Conservation (phyloP, 1,140 invertebrate species). For the Drosophila sucinea region DNA sequence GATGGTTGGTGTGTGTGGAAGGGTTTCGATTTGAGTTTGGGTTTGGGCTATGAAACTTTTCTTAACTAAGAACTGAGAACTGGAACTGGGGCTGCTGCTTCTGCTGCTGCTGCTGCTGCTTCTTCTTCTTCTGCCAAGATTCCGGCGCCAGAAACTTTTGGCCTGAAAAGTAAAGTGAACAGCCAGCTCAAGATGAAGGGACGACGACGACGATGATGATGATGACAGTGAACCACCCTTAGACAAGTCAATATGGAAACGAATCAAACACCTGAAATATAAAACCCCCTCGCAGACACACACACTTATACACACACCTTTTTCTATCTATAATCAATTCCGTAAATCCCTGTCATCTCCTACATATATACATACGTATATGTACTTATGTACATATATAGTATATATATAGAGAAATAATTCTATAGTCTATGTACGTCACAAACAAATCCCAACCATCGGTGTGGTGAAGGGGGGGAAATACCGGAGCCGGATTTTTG, state of each 20-base stretch:
- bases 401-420: no score
- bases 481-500: neutral
- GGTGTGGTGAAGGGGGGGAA: neutral
- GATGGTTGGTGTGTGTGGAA: constrained; percentile 54
- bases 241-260: constrained; percentile 40
- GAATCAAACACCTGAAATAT: constrained; percentile 41
- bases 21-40: constrained; percentile 47
- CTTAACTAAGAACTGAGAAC: neutral
- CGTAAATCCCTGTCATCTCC: constrained; percentile 53
- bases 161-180: constrained; percentile 37
- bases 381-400: neutral
- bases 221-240: constrained; percentile 59
- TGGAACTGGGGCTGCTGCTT: constrained; percentile 15
- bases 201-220: neutral
- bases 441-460: neutral
- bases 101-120: constrained; percentile 32
- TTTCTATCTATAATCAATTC: constrained; percentile 35
- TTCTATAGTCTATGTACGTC: neutral
- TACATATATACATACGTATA: constrained; percentile 4
- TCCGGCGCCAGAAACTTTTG: constrained; percentile 66
- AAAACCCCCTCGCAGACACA: constrained; percentile 26
- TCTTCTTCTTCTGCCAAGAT: constrained; percentile 59
- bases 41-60: constrained; percentile 58
- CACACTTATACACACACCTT: neutral
- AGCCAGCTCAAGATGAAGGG: constrained; percentile 27